Base-by-base conservation (phyloP, 2,797 vertebrate species). In the Megalops cyprinoides region DNA sequence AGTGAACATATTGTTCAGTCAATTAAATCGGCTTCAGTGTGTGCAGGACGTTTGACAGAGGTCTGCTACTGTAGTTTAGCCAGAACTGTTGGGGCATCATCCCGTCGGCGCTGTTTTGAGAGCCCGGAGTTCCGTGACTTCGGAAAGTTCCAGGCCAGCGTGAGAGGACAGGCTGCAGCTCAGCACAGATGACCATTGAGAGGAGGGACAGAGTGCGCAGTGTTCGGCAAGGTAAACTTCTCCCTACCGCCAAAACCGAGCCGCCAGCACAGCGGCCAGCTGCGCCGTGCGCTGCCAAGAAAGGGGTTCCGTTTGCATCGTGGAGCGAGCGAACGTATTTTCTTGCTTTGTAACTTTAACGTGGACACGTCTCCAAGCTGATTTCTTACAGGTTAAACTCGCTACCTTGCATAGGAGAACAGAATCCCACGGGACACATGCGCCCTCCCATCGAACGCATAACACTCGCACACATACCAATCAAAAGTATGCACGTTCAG, bases 181-280 rank as follows among this genome's bases (percentile, higher is more conserved):
- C 60, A 86, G 90, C 89, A 93, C 89, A 91, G 91, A 86, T 88
- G 88, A 51, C 88, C 88, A 90, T 91, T 91, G 88, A 92, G 76
- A 74, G n/a, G 83, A 69, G 77, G 80, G 84, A 92, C 91, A 91
- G 88, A 87, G 89, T 84, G 80, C 82, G 31, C 89, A 90, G 86
- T 91, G 90, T 92, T 90, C 84, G 69, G 31, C 55, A 58, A 82
- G 53, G 83, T 67, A 20, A 77, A 82, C 80, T 55, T 77, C 67
- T 46, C 18, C 77, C 74, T 46, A 25, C 31, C 14, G 42, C 39
- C 53, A 80, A 58, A 74, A 23, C 39, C n/a, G 15, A 6, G 8
- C 60, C 31, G 25, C 15, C 28, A 67, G 6, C 6, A 28, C n/a
- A n/a, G n/a, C n/a, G 15, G 53, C 7, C n/a, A 42, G 71, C 60